These are phyloP conservation scores for Oryzaephilus surinamensis DNA, from an alignment of 1,140 invertebrate genomes.

Conservation along the genomic window DNA sequence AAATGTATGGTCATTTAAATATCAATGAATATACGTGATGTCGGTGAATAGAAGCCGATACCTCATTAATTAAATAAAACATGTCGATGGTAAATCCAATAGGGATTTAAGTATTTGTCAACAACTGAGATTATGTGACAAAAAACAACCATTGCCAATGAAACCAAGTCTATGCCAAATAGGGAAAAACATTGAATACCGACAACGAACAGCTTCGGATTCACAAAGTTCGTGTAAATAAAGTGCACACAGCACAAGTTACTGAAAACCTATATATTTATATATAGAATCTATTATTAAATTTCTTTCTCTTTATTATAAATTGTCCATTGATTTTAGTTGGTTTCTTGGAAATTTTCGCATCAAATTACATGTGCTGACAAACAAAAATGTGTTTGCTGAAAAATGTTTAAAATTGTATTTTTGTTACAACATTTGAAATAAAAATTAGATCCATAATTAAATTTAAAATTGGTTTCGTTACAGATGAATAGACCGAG, in stretches of 20 bases:
- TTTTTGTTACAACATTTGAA: no score
- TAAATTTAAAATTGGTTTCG: no score
- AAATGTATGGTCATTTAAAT: no score
- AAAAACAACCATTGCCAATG: slow-evolving; percentile 27
- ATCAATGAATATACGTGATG: slow-evolving; percentile 29
- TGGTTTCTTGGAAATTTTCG: no score
- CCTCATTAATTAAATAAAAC: slow-evolving; percentile 32
- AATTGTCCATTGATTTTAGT: no score
- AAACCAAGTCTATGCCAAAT: slow-evolving; percentile 24
- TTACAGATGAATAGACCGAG: no score
- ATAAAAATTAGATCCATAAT: no score
- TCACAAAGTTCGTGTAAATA: slow-evolving; percentile 18
- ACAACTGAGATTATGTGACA: slow-evolving; percentile 29
- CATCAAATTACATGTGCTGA: no score
- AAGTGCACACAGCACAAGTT: slow-evolving; percentile 8
- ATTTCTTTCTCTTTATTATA: slow-evolving; percentile 2
- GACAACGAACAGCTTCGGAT: slow-evolving; percentile 17
- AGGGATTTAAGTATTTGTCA: slow-evolving; percentile 30
- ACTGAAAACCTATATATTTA: slow-evolving; percentile 3
- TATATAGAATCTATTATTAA: slow-evolving; percentile 1
- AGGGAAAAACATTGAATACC: slow-evolving; percentile 24
- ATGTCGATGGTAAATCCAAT: slow-evolving; percentile 29
- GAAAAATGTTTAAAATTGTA: no score
- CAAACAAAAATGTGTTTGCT: no score
- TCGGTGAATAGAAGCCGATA: slow-evolving; percentile 20